Percentiles rank a stretch among this genome's conserved stretches.
Evolutionary conservation across 2,888 invertebrate genomes (phyloP).

Genomic region (Eristalis tenax): DNA sequence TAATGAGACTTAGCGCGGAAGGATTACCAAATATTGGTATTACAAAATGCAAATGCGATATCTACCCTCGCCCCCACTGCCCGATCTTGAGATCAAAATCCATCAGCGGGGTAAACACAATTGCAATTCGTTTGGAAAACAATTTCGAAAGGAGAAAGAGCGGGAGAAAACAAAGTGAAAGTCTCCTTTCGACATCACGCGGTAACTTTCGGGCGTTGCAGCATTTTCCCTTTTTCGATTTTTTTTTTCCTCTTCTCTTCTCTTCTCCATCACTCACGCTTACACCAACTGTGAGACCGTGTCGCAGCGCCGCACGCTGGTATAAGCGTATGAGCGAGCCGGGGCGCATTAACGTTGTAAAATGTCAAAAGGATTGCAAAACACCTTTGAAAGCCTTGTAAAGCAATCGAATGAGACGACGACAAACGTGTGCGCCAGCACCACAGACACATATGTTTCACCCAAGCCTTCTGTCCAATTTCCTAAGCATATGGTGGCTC

Average conservation of each 20-base stretch:
- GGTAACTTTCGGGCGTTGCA: constrained; percentile 66
- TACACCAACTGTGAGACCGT: constrained; percentile 12
- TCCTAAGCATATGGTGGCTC: constrained; percentile 61
- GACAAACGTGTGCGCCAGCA: constrained; percentile 9
- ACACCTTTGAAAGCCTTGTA: constrained; percentile 62
- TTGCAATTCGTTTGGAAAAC: constrained; percentile 35
- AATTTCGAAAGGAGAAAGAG: constrained; percentile 61
- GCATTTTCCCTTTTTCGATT: constrained; percentile 58
- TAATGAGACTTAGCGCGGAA: not conserved
- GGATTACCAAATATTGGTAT: not conserved
- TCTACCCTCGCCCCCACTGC: not conserved
- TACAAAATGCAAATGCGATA: not conserved
- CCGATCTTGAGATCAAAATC: constrained; percentile 7
- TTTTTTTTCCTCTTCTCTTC: not conserved
- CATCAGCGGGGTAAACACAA: constrained; percentile 18
- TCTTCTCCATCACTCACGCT: constrained; percentile 52
- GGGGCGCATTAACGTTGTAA: constrained; percentile 29
- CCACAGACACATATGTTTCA: constrained; percentile 28
- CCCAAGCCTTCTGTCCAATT: constrained; percentile 56
- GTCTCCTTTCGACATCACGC: constrained; percentile 52
- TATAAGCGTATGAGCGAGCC: not conserved
- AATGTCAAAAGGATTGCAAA: constrained; percentile 69
- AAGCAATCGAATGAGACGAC: constrained; percentile 26
- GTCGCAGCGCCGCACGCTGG: not conserved
- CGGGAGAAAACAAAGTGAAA: constrained; percentile 70